These are phyloP conservation scores for Tauraco hartlaubi DNA, from an alignment of 2,797 vertebrate species.

Conservation along the genomic window DNA sequence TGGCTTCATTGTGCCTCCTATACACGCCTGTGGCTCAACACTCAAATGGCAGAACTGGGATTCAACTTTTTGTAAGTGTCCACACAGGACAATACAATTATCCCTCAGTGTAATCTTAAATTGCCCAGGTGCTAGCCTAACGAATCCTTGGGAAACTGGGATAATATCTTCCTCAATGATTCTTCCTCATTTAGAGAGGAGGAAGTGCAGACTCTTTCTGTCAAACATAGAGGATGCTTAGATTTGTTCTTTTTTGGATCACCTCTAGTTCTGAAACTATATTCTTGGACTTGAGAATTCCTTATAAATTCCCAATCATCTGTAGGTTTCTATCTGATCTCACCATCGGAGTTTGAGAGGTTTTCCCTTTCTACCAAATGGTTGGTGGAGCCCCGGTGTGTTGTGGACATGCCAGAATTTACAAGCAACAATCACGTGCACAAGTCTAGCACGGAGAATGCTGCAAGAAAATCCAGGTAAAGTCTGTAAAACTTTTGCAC, in stretches of 20 bases:
- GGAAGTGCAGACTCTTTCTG: background rate
- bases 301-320: background rate
- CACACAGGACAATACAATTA: background rate
- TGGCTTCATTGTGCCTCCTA: background rate
- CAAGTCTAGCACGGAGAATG: constrained; percentile 68
- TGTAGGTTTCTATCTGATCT: constrained; percentile 97
- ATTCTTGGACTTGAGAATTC: background rate
- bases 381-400: constrained; percentile 90
- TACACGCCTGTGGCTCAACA: background rate
- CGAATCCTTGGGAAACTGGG: background rate
- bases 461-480: constrained; percentile 81
- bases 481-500: background rate
- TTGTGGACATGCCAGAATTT: constrained; percentile 83
- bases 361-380: constrained; percentile 95
- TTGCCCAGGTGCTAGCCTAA: background rate
- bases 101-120: background rate
- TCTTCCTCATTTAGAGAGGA: background rate
- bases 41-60: background rate
- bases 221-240: background rate
- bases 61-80: background rate
- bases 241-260: background rate
- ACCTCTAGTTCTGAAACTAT: background rate
- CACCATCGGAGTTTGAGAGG: constrained; percentile 96
- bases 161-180: background rate
- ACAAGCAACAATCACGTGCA: constrained; percentile 46